Evolutionary conservation across 2,888 invertebrate species (phyloP).

Genomic region (Synergus itoensis): DNA sequence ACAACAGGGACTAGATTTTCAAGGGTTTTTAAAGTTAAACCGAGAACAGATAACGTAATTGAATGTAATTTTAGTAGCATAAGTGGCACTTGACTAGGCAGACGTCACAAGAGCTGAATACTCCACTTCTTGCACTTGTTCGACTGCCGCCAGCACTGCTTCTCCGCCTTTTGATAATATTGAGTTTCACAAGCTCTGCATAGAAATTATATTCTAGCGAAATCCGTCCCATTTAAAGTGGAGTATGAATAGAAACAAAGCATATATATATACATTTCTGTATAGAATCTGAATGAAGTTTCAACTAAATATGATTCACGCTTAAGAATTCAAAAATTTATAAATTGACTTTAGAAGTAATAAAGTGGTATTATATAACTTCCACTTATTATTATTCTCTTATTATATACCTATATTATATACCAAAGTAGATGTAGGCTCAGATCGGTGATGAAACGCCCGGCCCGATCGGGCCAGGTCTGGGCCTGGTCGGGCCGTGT

Average conservation of each 20-base stretch:
- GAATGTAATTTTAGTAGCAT: conserved; percentile 78
- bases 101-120: conserved; percentile 75
- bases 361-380: no score
- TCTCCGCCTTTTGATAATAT: conserved; percentile 49
- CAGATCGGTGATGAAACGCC: no score
- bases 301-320: neutral
- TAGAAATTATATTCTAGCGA: neutral
- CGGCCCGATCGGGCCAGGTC: no score
- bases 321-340: neutral
- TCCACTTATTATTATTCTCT: no score
- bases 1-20: conserved; percentile 65
- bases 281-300: neutral
- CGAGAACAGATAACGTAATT: conserved; percentile 74
- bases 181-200: conserved; percentile 22
- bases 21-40: conserved; percentile 73
- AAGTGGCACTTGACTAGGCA: conserved; percentile 76
- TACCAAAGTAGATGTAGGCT: no score
- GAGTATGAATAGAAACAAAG: neutral
- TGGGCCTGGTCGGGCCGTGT: no score
- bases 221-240: neutral
- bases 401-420: neutral
- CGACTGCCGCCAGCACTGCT: conserved; percentile 60
- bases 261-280: neutral
- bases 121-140: conserved; percentile 69
- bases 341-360: neutral